These are phyloP conservation scores for Eilema sororculum DNA, from an alignment of 2,888 invertebrate genomes.

Conservation along the genomic window DNA sequence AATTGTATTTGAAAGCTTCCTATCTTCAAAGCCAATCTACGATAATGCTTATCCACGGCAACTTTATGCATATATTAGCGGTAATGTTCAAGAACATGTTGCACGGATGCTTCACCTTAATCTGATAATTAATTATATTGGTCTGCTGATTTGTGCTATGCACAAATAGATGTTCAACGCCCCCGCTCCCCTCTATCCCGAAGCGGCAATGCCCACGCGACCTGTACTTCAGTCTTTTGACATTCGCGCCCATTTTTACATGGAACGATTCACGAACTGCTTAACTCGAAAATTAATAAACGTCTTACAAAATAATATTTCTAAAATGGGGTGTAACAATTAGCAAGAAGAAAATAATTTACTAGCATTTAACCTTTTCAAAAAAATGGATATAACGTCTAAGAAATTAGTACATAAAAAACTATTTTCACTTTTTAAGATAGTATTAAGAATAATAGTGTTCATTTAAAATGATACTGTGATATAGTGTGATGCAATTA, in stretches of 20 bases:
- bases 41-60: conserved; percentile 60
- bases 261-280: conserved; percentile 81
- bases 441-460: conserved; percentile 36
- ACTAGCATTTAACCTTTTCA: conserved; percentile 68
- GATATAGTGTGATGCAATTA: conserved; percentile 66
- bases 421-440: conserved; percentile 31
- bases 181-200: conserved; percentile 67
- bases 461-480: conserved; percentile 51
- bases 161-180: conserved; percentile 80
- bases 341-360: conserved; percentile 44
- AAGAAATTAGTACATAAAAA: conserved; percentile 30
- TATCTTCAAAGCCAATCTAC: conserved; percentile 54
- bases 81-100: conserved; percentile 74
- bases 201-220: conserved; percentile 68
- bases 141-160: conserved; percentile 85
- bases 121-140: conserved; percentile 86
- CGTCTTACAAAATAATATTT: conserved; percentile 51
- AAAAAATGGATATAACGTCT: conserved; percentile 48
- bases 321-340: conserved; percentile 62
- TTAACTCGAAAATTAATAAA: conserved; percentile 66
- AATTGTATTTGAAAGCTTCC: conserved; percentile 42
- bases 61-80: conserved; percentile 67
- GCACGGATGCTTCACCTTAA: conserved; percentile 84
- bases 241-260: conserved; percentile 86
- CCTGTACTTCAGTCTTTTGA: conserved; percentile 85